These are phyloP conservation scores for Sinocyclocheilus maitianheensis DNA, from an alignment of 2,113 vertebrate species.

Conservation along the genomic window DNA sequence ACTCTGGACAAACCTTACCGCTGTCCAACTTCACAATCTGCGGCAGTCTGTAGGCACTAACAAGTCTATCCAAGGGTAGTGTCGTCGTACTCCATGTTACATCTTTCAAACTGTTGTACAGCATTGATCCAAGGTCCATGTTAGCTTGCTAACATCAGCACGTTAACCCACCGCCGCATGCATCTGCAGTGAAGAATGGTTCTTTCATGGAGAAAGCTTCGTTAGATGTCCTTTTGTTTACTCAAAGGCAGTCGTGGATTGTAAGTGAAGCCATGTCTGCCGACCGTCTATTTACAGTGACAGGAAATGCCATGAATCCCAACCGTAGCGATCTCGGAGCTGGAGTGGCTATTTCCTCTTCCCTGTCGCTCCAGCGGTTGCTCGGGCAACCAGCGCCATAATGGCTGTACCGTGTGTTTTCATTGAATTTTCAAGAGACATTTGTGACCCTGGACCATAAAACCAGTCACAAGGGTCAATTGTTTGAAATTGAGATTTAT, in stretches of 20 bases:
- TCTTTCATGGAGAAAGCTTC: constrained; percentile 53
- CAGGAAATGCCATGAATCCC: constrained; percentile 76
- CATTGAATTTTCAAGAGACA: neutral
- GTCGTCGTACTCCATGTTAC: constrained; percentile 91
- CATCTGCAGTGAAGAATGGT: constrained; percentile 48
- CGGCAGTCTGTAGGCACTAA: constrained; percentile 89
- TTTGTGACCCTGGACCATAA: neutral
- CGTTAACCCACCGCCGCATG: constrained; percentile 51
- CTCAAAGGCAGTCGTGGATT: constrained; percentile 44
- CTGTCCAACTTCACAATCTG: constrained; percentile 88
- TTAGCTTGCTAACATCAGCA: constrained; percentile 62
- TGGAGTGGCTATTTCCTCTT: constrained; percentile 55
- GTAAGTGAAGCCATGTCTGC: constrained; percentile 70
- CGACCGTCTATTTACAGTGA: constrained; percentile 66
- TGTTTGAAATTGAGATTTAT: no score
- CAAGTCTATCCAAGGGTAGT: constrained; percentile 87
- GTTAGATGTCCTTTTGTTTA: constrained; percentile 50
- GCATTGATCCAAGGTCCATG: constrained; percentile 80
- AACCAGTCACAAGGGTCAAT: no score
- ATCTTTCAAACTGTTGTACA: constrained; percentile 88
- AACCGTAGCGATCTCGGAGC: constrained; percentile 39
- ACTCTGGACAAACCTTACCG: constrained; percentile 72
- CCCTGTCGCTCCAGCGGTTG: constrained; percentile 46
- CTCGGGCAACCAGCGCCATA: constrained; percentile 43
- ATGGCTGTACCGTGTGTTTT: neutral